Conservation (phyloP, 2,888 invertebrate species). For the Hirtodrosophila cameraria region DNA sequence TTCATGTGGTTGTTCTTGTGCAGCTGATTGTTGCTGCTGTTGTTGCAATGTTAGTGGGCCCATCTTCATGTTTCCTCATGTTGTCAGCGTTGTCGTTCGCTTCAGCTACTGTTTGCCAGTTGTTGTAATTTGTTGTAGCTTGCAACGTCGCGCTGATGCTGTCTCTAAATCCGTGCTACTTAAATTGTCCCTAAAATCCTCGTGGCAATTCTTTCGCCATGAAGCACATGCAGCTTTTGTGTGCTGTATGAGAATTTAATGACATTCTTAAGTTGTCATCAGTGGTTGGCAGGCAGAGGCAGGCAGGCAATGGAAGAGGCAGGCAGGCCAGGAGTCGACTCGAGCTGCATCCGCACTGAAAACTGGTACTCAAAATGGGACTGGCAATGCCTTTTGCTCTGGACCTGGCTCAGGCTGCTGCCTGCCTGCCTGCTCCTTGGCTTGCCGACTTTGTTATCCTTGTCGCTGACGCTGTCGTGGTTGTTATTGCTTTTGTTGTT, state of each 20-base stretch:
- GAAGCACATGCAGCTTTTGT: constrained; percentile 77
- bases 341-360: constrained; percentile 22
- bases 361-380: constrained; percentile 35
- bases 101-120: constrained; percentile 12
- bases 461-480: constrained; percentile 30
- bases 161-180: constrained; percentile 80
- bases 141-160: constrained; percentile 59
- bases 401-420: not conserved
- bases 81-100: constrained; percentile 53
- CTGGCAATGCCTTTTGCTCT: constrained; percentile 31
- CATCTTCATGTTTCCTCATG: constrained; percentile 69
- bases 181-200: constrained; percentile 81
- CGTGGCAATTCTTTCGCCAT: constrained; percentile 78
- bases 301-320: no score
- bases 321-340: constrained; percentile 48
- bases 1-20: constrained; percentile 40
- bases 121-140: constrained; percentile 37
- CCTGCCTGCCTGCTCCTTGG: constrained; percentile 21
- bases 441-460: constrained; percentile 50
- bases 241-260: constrained; percentile 79
- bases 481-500: constrained; percentile 14
- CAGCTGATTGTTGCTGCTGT: constrained; percentile 35
- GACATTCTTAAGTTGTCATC: constrained; percentile 82
- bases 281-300: constrained; percentile 69
- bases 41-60: constrained; percentile 57